Evolutionary conservation across 2,113 vertebrate species (phyloP), one percentile per base, ranked within the genome.

Genomic region (Acrocephalus kingi): DNA sequence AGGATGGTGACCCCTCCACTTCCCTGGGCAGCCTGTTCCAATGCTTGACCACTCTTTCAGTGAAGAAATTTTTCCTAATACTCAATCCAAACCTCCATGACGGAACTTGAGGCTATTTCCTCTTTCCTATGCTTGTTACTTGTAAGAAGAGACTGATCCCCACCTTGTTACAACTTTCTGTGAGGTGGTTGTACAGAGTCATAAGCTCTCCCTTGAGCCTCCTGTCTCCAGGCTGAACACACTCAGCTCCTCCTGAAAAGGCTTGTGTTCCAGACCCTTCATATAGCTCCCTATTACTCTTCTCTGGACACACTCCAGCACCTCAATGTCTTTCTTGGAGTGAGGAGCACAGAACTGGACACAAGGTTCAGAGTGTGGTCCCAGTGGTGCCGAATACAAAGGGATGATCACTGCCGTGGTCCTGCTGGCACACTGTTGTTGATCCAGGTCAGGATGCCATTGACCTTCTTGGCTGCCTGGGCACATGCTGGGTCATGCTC

Each of bases 301-400:
- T 63, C 28, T 30, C 21, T 27, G 20, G 17, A 23, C 24, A 8
- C 13, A 7, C 14, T 68, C 31, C 27, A n/a, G 31, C 27, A 30
- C 43, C 21, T 64, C 56, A 20, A 1, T 15, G 10, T 56, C 28
- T 33, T 51, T 33, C 33, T 35, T 82, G 33, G 23, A 25, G 17
- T 45, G 28, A 76, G 33, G 37, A 49, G 15, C 37, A 28, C 63
- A 76, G 33, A 63, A 27, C 7, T 23, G 30, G 25, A 23, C 24
- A 4, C 20, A 12, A 30, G 20, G 41, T 31, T 67, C 0, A 2
- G 55, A 25, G 1, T 63, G 24, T 2, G 13, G 10, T 49, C 48
- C 51, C 25, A 27, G 30, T 1, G 2, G 25, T 69, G 45, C 39
- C 1, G 0, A 66, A 16, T 64, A 10, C 39, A 43, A 56, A n/a